These are phyloP conservation scores for Aldrovandia affinis DNA, from an alignment of 2,797 vertebrate species.

Conservation along the genomic window DNA sequence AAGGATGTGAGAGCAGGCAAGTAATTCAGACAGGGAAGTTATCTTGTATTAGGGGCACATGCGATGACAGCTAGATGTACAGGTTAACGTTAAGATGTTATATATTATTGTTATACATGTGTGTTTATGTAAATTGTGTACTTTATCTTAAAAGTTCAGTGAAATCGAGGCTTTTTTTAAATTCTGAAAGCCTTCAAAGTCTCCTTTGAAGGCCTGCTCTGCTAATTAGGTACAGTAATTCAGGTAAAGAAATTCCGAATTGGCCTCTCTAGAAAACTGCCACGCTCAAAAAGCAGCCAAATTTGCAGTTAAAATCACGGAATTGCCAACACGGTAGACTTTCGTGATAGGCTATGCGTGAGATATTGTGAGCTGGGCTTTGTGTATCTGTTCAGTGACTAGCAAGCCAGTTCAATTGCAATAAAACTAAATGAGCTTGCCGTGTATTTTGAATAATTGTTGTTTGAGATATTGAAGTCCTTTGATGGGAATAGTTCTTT, in stretches of 20 bases:
- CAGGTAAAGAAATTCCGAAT: no score
- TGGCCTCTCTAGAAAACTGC: no score
- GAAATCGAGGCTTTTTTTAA: not conserved
- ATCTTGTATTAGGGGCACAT: no score
- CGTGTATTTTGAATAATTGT: not conserved
- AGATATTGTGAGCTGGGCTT: no score
- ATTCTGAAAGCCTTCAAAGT: no score
- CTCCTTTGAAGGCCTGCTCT: no score
- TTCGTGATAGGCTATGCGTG: no score
- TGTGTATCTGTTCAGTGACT: not conserved
- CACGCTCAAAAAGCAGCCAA: no score
- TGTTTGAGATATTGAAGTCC: not conserved
- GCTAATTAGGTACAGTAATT: no score
- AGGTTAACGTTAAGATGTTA: not conserved
- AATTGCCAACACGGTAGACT: no score
- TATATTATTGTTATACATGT: not conserved
- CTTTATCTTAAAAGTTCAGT: not conserved
- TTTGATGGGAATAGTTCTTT: not conserved
- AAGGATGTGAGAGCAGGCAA: not conserved
- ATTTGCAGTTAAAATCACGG: no score
- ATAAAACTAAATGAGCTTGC: not conserved
- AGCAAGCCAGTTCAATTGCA: not conserved
- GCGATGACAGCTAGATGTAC: no score
- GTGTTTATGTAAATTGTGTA: not conserved
- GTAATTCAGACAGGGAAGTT: not conserved